These are phyloP conservation scores for Agrotis segetum DNA, from an alignment of 2,888 invertebrate species.

Conservation along the genomic window DNA sequence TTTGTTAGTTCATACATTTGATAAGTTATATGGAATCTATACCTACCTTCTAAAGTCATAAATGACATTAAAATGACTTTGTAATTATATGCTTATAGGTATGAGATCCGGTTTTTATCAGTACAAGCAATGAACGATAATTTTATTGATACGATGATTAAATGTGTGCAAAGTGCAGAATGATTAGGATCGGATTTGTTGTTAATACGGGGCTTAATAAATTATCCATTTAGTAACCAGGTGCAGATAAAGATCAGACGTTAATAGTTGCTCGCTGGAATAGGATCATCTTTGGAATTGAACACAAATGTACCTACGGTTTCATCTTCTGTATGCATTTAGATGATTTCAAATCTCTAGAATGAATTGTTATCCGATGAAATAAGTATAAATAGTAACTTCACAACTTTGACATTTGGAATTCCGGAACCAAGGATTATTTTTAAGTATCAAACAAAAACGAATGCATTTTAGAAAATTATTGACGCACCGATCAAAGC, in stretches of 20 bases:
- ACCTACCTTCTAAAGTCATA: constrained; percentile 22
- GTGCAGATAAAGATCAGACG: constrained; percentile 14
- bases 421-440: too few relatives aligned
- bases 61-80: constrained; percentile 55
- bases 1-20: constrained; percentile 9
- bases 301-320: neutral
- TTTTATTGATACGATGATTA: constrained; percentile 47
- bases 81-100: constrained; percentile 19
- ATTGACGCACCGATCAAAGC: neutral
- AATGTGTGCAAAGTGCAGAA: constrained; percentile 21
- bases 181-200: constrained; percentile 39
- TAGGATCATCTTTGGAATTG: neutral
- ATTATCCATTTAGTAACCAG: constrained; percentile 27
- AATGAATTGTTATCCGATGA: neutral
- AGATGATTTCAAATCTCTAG: neutral
- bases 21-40: constrained; percentile 37
- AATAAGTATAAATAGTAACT: neutral
- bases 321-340: neutral
- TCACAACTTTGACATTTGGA: neutral
- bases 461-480: neutral
- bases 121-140: constrained; percentile 50
- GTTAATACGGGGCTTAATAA: constrained; percentile 7
- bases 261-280: neutral
- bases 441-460: too few relatives aligned
- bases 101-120: constrained; percentile 63